Conservation (phyloP, 2,888 invertebrate genomes). For the Drosophila sordidula region DNA sequence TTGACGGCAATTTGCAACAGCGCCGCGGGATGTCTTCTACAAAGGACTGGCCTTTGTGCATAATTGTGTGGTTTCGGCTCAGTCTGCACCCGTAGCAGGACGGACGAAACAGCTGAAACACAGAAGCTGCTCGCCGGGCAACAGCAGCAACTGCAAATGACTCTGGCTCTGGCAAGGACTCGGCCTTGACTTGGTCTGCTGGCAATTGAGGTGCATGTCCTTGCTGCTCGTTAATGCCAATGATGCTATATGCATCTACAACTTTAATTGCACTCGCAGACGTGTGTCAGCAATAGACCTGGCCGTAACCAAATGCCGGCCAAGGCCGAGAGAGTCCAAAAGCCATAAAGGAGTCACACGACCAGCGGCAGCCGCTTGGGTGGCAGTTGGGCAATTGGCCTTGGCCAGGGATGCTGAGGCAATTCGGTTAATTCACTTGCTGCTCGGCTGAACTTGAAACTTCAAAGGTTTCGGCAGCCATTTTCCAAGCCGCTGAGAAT, state of each 20-base stretch:
- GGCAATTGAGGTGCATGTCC: slow-evolving; percentile 4
- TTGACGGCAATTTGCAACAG: slow-evolving; percentile 68
- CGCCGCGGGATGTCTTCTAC: slow-evolving; percentile 42
- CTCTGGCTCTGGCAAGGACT: slow-evolving; percentile 29
- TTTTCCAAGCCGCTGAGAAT: slow-evolving; percentile 48
- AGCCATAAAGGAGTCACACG: slow-evolving; percentile 64
- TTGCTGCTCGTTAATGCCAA: slow-evolving; percentile 11
- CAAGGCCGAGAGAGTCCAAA: slow-evolving; percentile 51
- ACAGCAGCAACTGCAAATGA: slow-evolving; percentile 77
- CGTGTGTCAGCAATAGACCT: slow-evolving; percentile 29
- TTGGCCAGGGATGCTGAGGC: slow-evolving; percentile 23
- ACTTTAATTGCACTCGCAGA: slow-evolving; percentile 5
- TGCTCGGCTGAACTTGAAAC: slow-evolving; percentile 55
- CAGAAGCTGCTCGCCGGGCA: slow-evolving; percentile 61
- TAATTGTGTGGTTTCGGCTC: slow-evolving; percentile 71
- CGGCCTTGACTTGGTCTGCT: slow-evolving; percentile 36
- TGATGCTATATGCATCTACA: slow-evolving; percentile 10
- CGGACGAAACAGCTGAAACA: slow-evolving; percentile 23
- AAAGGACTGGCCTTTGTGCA: slow-evolving; percentile 40
- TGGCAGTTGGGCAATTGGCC: slow-evolving; percentile 58
- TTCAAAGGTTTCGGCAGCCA: slow-evolving; percentile 64
- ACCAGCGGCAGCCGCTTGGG: slow-evolving; percentile 68
- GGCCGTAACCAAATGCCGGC: slow-evolving; percentile 14
- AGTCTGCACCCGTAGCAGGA: slow-evolving; percentile 6
- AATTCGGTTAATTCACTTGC: slow-evolving; percentile 31